phyloP scores from a whole-genome alignment of 2,113 vertebrate genomes.

The Fregata magnificens region DNA sequence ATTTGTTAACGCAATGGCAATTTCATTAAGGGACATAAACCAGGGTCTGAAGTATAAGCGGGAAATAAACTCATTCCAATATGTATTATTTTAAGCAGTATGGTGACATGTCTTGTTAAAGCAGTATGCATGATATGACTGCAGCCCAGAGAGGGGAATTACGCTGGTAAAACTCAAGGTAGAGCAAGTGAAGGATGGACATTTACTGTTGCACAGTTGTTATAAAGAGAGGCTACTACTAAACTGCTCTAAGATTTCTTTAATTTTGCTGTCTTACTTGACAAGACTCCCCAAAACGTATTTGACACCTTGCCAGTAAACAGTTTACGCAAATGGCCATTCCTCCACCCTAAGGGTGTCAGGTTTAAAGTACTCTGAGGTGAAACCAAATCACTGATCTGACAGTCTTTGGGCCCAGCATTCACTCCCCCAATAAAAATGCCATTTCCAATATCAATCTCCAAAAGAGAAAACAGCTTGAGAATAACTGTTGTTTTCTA shows the following conservation, averaged over 20 bases:
- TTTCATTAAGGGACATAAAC: neutral
- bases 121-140: neutral
- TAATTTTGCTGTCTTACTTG: neutral
- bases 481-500: neutral
- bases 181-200: neutral
- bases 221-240: neutral
- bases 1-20: neutral
- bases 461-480: neutral
- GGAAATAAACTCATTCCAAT: neutral
- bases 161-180: neutral
- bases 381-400: neutral
- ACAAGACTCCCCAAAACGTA: neutral
- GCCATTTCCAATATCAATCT: neutral
- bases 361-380: neutral
- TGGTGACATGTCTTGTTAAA: neutral
- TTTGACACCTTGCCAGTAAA: neutral
- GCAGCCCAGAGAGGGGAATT: neutral
- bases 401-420: neutral
- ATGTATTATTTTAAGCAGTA: neutral
- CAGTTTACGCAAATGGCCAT: neutral
- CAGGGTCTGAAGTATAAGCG: neutral
- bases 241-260: neutral
- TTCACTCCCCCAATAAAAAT: slow-evolving; percentile 13
- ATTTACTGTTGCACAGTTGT: neutral
- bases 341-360: neutral